phyloP scores from a whole-genome alignment of 2,113 vertebrate genomes.

The Pygoscelis adeliae region DNA sequence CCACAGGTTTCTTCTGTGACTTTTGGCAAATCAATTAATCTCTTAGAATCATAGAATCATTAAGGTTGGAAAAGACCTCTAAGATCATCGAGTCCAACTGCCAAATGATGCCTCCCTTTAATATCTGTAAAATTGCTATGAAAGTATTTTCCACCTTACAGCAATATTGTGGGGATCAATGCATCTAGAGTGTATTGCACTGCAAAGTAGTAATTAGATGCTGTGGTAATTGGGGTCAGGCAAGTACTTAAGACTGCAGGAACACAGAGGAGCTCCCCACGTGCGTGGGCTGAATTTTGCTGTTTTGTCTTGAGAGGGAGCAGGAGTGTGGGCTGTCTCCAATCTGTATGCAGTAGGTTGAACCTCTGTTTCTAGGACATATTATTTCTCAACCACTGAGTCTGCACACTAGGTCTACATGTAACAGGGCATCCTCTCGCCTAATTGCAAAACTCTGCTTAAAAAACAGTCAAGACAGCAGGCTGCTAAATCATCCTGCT shows the following conservation, averaged over 20 bases:
- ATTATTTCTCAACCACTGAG: background rate
- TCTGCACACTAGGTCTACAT: background rate
- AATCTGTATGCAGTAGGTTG: background rate
- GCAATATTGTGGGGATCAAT: background rate
- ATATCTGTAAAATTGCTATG: background rate
- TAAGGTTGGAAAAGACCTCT: no score
- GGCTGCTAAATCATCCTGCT: conserved; percentile 1
- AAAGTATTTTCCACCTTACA: background rate
- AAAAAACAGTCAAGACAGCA: background rate
- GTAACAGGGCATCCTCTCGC: background rate
- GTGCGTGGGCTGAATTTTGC: background rate
- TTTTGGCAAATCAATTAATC: background rate
- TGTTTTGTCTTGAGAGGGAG: background rate
- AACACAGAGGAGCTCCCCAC: background rate
- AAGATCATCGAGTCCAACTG: no score
- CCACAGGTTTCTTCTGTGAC: background rate
- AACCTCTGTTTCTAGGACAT: background rate
- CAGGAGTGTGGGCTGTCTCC: background rate
- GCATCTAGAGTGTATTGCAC: background rate
- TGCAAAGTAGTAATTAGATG: background rate
- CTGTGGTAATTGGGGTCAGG: background rate
- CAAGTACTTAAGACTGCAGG: background rate
- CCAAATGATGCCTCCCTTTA: background rate
- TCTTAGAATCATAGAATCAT: background rate
- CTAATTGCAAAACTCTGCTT: conserved; percentile 42